A percentile compares a stretch with the other conserved stretches of the same genome.
Evolutionary conservation across 1,140 invertebrate species (phyloP).

Genomic region (Orchesella cincta): DNA sequence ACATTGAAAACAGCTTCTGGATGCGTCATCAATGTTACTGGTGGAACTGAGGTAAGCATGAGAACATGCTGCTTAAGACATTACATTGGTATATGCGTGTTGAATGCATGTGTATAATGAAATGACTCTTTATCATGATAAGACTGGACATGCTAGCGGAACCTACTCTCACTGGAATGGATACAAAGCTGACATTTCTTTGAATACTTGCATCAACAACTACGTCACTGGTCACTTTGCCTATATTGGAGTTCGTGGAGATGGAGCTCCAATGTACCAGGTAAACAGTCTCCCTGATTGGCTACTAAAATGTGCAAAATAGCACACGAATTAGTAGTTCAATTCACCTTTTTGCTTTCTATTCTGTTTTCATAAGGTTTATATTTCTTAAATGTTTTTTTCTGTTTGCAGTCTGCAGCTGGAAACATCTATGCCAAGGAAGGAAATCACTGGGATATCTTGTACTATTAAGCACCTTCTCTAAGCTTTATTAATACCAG

Average conservation of each 20-base stretch:
- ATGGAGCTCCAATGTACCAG: slow-evolving; percentile 42
- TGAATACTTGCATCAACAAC: slow-evolving; percentile 41
- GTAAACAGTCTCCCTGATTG: not conserved
- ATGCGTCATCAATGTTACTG: slow-evolving; percentile 42
- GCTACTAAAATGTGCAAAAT: too few relatives aligned
- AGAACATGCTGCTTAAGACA: not conserved
- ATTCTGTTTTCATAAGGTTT: too few relatives aligned
- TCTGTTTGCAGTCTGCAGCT: slow-evolving; percentile 38
- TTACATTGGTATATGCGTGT: too few relatives aligned
- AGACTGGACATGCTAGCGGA: slow-evolving; percentile 42
- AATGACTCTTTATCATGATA: not conserved
- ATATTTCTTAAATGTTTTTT: not conserved
- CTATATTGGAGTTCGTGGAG: slow-evolving; percentile 44
- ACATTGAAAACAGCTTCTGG: slow-evolving; percentile 41
- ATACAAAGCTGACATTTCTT: slow-evolving; percentile 44
- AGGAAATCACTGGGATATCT: slow-evolving; percentile 48
- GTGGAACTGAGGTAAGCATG: slow-evolving; percentile 44
- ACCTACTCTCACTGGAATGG: slow-evolving; percentile 49
- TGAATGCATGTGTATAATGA: too few relatives aligned
- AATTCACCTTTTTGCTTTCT: too few relatives aligned
- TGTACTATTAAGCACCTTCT: slow-evolving; percentile 39
- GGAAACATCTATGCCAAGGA: slow-evolving; percentile 48
- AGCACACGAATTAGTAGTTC: too few relatives aligned
- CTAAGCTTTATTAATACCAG: not conserved
- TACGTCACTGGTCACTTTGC: slow-evolving; percentile 38